phyloP scores from a whole-genome alignment of 2,888 invertebrate species.

The Thereva nobilitata region DNA sequence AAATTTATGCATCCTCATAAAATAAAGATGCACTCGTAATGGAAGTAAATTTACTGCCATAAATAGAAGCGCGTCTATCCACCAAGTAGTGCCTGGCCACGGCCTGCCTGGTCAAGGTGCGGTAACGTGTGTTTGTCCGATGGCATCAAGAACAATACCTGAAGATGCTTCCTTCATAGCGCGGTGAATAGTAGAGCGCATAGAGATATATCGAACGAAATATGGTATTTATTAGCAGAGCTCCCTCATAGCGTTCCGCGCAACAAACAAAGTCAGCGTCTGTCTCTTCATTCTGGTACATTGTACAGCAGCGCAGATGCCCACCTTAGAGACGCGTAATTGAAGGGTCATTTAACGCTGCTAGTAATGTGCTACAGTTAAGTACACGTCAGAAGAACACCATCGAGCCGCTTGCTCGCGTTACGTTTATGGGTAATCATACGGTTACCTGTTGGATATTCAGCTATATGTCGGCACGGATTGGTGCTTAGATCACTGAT shows the following conservation, averaged over 20 bases:
- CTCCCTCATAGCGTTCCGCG: constrained; percentile 19
- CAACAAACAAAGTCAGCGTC: constrained; percentile 6
- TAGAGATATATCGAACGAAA: constrained; percentile 15
- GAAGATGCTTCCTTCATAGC: not conserved
- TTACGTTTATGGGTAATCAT: constrained; percentile 24
- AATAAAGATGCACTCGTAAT: constrained; percentile 35
- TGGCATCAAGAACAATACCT: constrained; percentile 16
- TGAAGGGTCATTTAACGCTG: constrained; percentile 21
- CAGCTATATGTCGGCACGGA: too few species aligned
- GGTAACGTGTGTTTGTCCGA: not conserved
- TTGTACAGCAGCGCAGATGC: not conserved
- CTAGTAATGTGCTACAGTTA: constrained; percentile 20
- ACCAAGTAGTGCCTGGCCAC: constrained; percentile 3
- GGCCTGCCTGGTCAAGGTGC: not conserved
- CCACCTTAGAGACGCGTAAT: constrained; percentile 11
- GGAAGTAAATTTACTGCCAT: constrained; percentile 34
- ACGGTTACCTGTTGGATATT: constrained; percentile 1
- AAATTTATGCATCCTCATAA: constrained; percentile 38
- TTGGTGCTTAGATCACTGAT: too few species aligned
- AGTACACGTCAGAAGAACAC: constrained; percentile 3
- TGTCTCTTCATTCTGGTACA: not conserved
- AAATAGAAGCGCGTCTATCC: constrained; percentile 32
- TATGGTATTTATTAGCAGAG: constrained; percentile 5
- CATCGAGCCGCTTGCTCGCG: constrained; percentile 10
- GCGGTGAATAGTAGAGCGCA: not conserved